These are phyloP conservation scores for Notechis scutatus DNA, from an alignment of 2,113 vertebrate genomes.

Conservation along the genomic window DNA sequence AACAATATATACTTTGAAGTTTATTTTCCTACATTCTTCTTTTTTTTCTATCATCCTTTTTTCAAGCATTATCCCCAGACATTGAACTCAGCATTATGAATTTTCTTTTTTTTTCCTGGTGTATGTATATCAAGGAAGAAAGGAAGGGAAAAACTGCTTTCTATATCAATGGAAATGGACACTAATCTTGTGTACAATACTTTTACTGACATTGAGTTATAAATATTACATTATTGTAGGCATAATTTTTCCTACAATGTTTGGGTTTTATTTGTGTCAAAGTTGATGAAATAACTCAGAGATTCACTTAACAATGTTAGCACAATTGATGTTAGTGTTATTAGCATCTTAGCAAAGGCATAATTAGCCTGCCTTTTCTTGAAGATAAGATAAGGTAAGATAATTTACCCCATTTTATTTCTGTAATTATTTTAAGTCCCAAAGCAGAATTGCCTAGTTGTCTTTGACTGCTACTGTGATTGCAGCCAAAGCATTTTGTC, in stretches of 20 bases:
- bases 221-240: neutral
- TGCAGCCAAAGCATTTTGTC: neutral
- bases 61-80: neutral
- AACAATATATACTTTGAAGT: constrained; percentile 12
- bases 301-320: neutral
- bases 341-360: neutral
- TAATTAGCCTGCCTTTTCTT: neutral
- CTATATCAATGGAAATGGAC: neutral
- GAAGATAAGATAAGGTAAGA: neutral
- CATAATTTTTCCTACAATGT: neutral
- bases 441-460: neutral
- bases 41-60: neutral
- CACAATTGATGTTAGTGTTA: neutral
- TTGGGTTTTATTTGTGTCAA: neutral
- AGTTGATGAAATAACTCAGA: neutral
- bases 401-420: neutral
- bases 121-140: neutral
- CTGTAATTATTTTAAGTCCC: neutral
- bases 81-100: neutral
- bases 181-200: neutral
- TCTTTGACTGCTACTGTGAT: neutral
- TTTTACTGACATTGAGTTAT: neutral
- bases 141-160: neutral
- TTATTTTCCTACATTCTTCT: neutral
- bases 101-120: neutral